Evolutionary conservation across 53 echinoderm and acorn worm species (phyloP).

Genomic region (Luidia sarsii): DNA sequence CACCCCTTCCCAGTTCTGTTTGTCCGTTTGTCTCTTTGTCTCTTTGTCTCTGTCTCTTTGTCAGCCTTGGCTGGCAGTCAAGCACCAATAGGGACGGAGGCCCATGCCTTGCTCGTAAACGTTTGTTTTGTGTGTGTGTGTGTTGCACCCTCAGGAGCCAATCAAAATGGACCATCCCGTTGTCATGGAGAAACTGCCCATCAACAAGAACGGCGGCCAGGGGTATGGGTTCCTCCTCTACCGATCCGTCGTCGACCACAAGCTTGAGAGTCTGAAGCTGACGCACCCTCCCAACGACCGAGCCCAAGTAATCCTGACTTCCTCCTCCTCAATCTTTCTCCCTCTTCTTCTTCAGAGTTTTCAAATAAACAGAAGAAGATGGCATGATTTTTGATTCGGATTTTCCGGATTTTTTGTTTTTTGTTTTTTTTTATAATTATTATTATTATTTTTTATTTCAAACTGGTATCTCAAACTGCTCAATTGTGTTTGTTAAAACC

Average conservation of each 20-base stretch:
- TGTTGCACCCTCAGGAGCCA: conserved; percentile 64
- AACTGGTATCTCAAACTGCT: no score
- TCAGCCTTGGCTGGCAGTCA: no score
- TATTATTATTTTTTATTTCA: background rate
- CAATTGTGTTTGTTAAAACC: no score
- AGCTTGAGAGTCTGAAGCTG: conserved; percentile 66
- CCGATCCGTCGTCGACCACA: conserved; percentile 63
- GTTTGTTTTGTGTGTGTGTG: background rate
- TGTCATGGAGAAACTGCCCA: conserved; percentile 95
- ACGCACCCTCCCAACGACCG: conserved; percentile 79
- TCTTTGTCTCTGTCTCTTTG: no score
- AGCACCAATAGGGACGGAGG: no score
- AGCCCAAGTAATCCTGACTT: conserved; percentile 77
- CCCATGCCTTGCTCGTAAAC: background rate
- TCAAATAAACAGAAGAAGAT: background rate
- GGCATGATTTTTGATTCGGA: background rate
- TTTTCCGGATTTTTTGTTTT: background rate
- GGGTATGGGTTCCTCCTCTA: conserved; percentile 93
- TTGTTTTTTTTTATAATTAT: background rate
- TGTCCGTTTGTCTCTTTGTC: no score
- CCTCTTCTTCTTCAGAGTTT: no score
- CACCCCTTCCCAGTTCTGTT: no score
- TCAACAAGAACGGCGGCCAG: conserved; percentile 94
- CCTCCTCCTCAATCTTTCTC: no score
- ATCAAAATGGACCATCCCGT: conserved; percentile 68